Base-by-base conservation (phyloP, 1,140 invertebrate genomes). In the Drosophila seguyi region DNA sequence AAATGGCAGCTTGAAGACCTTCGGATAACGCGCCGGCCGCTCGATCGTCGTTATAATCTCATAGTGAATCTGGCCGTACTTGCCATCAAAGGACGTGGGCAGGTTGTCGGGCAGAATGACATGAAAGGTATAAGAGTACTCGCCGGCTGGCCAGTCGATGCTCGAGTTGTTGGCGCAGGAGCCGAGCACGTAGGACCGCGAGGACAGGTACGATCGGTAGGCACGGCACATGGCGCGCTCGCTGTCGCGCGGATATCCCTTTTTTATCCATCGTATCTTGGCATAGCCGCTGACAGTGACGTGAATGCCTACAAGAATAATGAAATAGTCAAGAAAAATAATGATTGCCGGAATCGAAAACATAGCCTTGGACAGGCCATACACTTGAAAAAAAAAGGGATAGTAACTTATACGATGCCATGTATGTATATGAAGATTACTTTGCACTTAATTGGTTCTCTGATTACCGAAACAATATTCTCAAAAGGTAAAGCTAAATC, bases 1-100 rank as follows among this genome's bases (percentile, higher is more conserved):
- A 90, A 97, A 96, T 27, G 95, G 94, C 84, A 94, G 94, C 93
- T 96, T 96, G 48, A 94, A 94, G 79, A 96, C 95, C 80, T 96
- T 95, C 92, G 97, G 96, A 82, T 96, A 95, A 44, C 95, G 95
- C 95, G 95, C 96, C 44, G 96, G 95, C 52, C 96, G 94, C 91
- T 97, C 96, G 73, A 97, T 93, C 38, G 91, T 91, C 57, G 92
- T 96, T 93, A 96, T 96, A 13, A 96, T 93, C 76, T 94, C 95
- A 84, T 97, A 97, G 42, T 95, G 93, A 65, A 97, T 93, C 82
- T 95, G 94, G 6, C 96, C 96, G 91, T 95, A 94, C 72, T 96
- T 94, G 3, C 95, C 95, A 88, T 96, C 96, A 93, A 96, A 96
- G 48, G 96, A 96, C 65, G 95, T 95, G 29, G 95, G 95, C 63